Base-by-base conservation (phyloP, 2,113 vertebrate species). In the Hemicordylus capensis region DNA sequence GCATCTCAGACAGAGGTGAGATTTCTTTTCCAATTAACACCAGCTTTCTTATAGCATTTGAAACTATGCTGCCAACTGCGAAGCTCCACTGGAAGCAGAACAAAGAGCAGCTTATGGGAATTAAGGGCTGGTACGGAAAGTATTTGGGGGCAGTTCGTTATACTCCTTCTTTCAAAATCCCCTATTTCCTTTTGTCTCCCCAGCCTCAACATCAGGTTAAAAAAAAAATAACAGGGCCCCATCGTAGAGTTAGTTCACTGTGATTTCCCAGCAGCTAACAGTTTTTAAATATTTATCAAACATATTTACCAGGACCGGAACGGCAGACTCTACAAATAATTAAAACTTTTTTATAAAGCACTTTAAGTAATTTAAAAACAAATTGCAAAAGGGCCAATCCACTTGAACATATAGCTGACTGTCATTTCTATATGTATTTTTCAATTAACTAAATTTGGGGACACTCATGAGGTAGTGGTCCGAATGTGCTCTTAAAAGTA, bases 21-120 rank as follows among this genome's bases (percentile, higher is more conserved):
- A 19, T 37, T 82, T 75, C 26, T 63, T 76, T 70, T 63, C 24
- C 44, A 54, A 51, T 72, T 37, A 76, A 54, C 66, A 61, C 56
- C 64, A 73, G 74, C n/a, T 83, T 83, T 78, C 48, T 77, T 70
- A 20, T 54, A 42, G 56, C 17, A 17, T 78, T 82, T 37, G 4
- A 78, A 56, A 63, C 12, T 51, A 12, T 28, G 44, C 44, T 17
- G 54, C 56, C 39, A 70, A 26, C 42, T 48, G 61, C 48, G 69
- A 81, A 87, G 54, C 22, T 66, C 54, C 24, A 70, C 14, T 83
- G 51, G 73, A 83, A 87, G 51, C 0, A 20, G 44, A 82, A 83
- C 85, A 76, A 87, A 83, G 74, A 48, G 28, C n/a, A 82, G 70
- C 73, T 77, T 72, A 58, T 39, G 56, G 31, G 80, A 76, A 76